A percentile compares a stretch with the other conserved stretches of the same genome.
These are phyloP conservation scores for Parascotia fuliginaria DNA, from an alignment of 2,888 invertebrate genomes.

Conservation along the genomic window DNA sequence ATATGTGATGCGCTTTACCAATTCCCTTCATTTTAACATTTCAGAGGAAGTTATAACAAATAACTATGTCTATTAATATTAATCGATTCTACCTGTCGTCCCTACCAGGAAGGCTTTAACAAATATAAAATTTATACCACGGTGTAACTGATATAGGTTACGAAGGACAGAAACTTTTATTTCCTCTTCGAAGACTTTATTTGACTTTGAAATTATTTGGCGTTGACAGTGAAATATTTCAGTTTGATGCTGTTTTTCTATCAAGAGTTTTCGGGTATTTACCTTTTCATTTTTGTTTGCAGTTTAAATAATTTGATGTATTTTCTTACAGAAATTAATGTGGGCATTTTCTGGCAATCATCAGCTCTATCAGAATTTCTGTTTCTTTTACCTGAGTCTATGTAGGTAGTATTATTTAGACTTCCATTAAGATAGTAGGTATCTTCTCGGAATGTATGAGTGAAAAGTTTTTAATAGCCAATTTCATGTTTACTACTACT, in stretches of 20 bases:
- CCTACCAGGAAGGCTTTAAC: constrained; percentile 5
- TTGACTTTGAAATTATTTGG: constrained; percentile 7
- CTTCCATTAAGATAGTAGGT: no score
- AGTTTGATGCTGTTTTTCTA: constrained; percentile 18
- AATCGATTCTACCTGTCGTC: background rate
- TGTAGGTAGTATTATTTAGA: no score
- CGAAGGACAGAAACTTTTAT: constrained; percentile 14
- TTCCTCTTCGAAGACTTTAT: constrained; percentile 18
- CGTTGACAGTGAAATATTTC: constrained; percentile 20
- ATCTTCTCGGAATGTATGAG: no score
- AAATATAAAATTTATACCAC: constrained; percentile 27
- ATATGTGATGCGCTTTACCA: no score
- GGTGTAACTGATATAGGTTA: constrained; percentile 13
- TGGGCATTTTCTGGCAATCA: no score
- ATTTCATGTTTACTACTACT: no score
- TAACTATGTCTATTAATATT: constrained; percentile 12
- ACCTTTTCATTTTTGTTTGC: no score
- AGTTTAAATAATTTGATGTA: no score
- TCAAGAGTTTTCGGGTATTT: background rate
- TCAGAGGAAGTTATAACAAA: background rate
- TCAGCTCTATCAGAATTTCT: no score
- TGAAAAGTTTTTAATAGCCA: no score
- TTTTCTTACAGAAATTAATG: no score
- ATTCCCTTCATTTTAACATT: background rate
- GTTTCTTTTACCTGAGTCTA: no score